Evolutionary conservation across 2,797 vertebrate species (phyloP), one percentile per base, ranked within the genome.

Genomic region (Luscinia megarhynchos): DNA sequence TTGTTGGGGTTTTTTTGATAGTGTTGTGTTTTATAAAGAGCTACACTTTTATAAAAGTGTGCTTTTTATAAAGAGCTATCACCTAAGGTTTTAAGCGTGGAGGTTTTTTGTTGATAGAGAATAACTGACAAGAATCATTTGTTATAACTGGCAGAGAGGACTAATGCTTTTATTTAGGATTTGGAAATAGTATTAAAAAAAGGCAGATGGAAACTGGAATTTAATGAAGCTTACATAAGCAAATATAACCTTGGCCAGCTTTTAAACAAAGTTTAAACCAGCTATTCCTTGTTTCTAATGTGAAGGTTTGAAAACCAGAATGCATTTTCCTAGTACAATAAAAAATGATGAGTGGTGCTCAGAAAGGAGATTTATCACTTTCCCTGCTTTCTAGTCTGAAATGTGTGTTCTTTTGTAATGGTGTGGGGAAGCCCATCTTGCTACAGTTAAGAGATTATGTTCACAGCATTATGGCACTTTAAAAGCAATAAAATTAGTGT

Each of bases 121-220:
- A 81, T 96, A 97, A 94, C 62, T 76, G 89, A 89, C 86, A 96
- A 78, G 78, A 93, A 83, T 61, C 48, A 67, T 95, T 97, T 96
- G 72, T 91, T 96, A 73, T 79, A 96, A 95, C 86, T 96, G 96
- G 85, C 90, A 95, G 90, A 95, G 90, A 96, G 90, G 86, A 90
- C 94, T 95, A 97, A 96, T 94, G 82, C 89, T 97, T 98, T 97
- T 98, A 97, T 97, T 97, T 97, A 95, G 93, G 90, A 87, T 97
- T 97, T 97, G 91, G 89, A 97, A 97, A 97, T 55, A n/a, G 88
- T 95, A 95, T 76, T 81, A 96, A 97, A 97, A 94, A 96, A 72
- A 90, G 61, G 81, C 96, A 97, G 92, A 97, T 95, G 96, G 93
- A 93, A 97, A 96, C 83, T 84, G 78, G 91, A 96, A 96, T 97